Conservation (phyloP, 2,113 vertebrate species). For the Phodopus roborovskii region DNA sequence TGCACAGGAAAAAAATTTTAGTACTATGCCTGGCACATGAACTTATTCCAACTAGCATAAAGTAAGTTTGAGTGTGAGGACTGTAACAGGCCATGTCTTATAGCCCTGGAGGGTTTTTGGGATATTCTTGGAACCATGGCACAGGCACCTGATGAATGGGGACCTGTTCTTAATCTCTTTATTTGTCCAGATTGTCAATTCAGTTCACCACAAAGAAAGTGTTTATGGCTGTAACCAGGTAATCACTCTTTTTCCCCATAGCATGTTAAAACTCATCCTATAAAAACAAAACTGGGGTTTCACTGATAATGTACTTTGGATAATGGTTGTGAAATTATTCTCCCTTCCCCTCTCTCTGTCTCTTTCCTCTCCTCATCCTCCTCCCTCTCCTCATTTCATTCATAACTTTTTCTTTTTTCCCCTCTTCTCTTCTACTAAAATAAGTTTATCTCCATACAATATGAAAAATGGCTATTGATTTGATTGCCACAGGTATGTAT, state of each 20-base stretch:
- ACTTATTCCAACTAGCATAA: background rate
- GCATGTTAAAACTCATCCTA: background rate
- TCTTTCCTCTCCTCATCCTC: background rate
- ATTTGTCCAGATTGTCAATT: background rate
- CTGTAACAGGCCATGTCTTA: background rate
- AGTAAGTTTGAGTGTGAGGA: background rate
- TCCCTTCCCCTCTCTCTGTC: background rate
- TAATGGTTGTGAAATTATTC: background rate
- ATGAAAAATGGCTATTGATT: background rate
- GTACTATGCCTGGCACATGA: background rate
- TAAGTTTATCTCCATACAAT: background rate
- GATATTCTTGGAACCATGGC: background rate
- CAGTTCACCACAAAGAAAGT: background rate
- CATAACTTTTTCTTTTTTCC: background rate
- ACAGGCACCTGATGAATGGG: too few relatives aligned
- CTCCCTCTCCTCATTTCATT: background rate
- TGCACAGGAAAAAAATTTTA: background rate
- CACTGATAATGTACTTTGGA: background rate
- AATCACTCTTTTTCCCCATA: background rate
- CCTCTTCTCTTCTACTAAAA: background rate
- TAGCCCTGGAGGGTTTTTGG: too few relatives aligned
- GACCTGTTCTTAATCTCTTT: background rate
- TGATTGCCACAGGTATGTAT: background rate
- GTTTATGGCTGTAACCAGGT: background rate
- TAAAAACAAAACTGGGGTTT: background rate